These are phyloP conservation scores for Oxytorus armatus DNA, from an alignment of 2,888 invertebrate genomes.

Conservation along the genomic window DNA sequence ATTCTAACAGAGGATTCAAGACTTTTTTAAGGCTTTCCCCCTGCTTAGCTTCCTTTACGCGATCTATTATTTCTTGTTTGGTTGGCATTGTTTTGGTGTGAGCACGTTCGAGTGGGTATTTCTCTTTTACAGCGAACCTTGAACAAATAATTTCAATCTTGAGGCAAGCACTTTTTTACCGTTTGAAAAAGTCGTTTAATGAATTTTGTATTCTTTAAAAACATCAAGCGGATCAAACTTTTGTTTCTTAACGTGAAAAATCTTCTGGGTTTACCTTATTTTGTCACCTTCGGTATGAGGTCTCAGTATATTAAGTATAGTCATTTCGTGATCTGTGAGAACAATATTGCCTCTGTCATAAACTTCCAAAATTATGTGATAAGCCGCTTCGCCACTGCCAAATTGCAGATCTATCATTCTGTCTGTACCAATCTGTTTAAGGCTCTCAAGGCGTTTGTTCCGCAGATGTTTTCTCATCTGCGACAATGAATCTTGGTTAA, in stretches of 20 bases:
- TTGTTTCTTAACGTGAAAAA: neutral
- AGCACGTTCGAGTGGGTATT: constrained; percentile 93
- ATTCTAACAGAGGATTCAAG: constrained; percentile 94
- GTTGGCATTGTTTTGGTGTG: constrained; percentile 87
- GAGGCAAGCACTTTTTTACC: neutral
- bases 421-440: constrained; percentile 95
- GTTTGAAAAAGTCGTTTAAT: neutral
- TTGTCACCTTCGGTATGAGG: constrained; percentile 97
- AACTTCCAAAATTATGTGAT: constrained; percentile 97
- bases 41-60: constrained; percentile 88
- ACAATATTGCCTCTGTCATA: constrained; percentile 98
- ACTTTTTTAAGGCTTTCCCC: constrained; percentile 93
- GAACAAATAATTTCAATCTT: constrained; percentile 38
- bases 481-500: constrained; percentile 73
- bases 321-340: constrained; percentile 95
- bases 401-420: constrained; percentile 98
- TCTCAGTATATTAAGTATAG: constrained; percentile 95
- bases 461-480: constrained; percentile 98
- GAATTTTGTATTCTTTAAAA: no score
- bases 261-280: constrained; percentile 85
- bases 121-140: constrained; percentile 96
- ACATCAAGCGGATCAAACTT: constrained; percentile 1
- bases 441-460: constrained; percentile 95
- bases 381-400: constrained; percentile 96
- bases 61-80: constrained; percentile 86